Percentiles rank a stretch among this genome's conserved stretches.
These are phyloP conservation scores for Eilema caniola DNA, from an alignment of 2,888 invertebrate species.

Conservation along the genomic window DNA sequence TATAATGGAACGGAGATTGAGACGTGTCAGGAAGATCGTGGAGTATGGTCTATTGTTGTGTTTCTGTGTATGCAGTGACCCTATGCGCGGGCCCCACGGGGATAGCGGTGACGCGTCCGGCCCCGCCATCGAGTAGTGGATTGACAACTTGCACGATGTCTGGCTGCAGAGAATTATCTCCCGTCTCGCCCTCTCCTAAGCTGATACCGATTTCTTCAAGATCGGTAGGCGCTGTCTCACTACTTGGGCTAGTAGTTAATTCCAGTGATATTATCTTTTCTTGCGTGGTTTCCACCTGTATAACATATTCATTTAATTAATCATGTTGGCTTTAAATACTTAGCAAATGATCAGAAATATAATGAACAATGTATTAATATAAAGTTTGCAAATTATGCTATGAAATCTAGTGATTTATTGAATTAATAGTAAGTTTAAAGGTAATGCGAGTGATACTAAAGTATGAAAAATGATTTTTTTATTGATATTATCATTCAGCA, in stretches of 20 bases:
- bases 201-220: slow-evolving; percentile 70
- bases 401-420: slow-evolving; percentile 4
- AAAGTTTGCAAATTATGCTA: neutral
- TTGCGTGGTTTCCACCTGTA: slow-evolving; percentile 95
- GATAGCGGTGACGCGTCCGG: slow-evolving; percentile 81
- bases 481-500: no score
- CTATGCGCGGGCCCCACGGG: slow-evolving; percentile 79
- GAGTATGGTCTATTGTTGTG: slow-evolving; percentile 57
- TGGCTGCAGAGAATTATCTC: slow-evolving; percentile 86
- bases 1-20: slow-evolving; percentile 52
- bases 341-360: slow-evolving; percentile 9
- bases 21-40: slow-evolving; percentile 40
- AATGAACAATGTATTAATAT: neutral
- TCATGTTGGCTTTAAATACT: neutral
- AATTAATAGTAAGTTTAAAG: neutral
- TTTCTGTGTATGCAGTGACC: slow-evolving; percentile 74
- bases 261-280: slow-evolving; percentile 97
- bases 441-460: neutral
- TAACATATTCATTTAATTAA: slow-evolving; percentile 27
- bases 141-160: slow-evolving; percentile 86
- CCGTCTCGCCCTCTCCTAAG: slow-evolving; percentile 75
- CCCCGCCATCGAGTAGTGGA: slow-evolving; percentile 81
- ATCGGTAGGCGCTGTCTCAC: slow-evolving; percentile 85
- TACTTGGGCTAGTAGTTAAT: slow-evolving; percentile 89
- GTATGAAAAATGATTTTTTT: neutral